Percentiles rank a stretch among this genome's conserved stretches.
phyloP scores from a whole-genome alignment of 1,140 invertebrate species.

The Globodera ellingtonae region DNA sequence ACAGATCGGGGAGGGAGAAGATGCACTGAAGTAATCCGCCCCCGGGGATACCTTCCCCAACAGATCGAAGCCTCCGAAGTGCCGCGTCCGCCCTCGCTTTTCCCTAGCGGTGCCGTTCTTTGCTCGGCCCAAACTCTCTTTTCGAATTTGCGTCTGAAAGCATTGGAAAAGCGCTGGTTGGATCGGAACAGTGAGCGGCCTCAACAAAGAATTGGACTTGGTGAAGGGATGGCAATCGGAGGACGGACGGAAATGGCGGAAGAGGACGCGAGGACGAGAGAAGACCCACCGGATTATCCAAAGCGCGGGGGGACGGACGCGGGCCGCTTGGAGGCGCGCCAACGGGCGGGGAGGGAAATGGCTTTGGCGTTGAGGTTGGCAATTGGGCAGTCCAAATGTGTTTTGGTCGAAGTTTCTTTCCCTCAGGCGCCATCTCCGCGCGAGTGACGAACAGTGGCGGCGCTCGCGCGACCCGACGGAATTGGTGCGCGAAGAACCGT shows the following conservation, averaged over 20 bases:
- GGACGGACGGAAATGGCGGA: neutral
- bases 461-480: constrained; percentile 35
- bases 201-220: neutral
- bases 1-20: no score
- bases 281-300: neutral
- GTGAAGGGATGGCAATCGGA: neutral
- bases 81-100: neutral
- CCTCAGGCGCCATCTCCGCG: constrained; percentile 36
- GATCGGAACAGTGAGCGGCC: neutral
- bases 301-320: neutral
- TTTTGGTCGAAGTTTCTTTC: neutral
- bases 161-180: constrained; percentile 32
- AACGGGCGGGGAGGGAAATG: neutral
- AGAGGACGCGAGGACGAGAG: neutral
- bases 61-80: no score
- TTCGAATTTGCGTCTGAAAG: constrained; percentile 34
- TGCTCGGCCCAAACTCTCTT: constrained; percentile 30
- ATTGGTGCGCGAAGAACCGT: constrained; percentile 46
- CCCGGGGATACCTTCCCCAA: no score
- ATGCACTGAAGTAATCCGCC: neutral
- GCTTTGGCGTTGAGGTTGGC: neutral
- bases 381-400: neutral
- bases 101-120: neutral
- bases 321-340: neutral
- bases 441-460: constrained; percentile 15